Percentiles rank a stretch among this genome's conserved stretches.
Evolutionary conservation across 2,888 invertebrate species (phyloP).

Genomic region (Agrilus cyanescens): DNA sequence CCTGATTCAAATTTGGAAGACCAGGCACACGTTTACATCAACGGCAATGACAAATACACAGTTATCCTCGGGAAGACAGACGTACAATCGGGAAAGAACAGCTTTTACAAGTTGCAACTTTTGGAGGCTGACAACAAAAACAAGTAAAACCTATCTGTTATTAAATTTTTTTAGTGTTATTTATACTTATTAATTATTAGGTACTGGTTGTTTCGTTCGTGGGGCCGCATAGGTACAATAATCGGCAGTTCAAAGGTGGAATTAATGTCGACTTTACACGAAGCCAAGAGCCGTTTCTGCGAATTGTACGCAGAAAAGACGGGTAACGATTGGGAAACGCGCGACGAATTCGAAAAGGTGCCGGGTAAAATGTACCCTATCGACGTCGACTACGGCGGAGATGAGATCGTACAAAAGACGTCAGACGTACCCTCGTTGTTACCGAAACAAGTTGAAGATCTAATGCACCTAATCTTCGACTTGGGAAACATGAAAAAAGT

Average conservation of each 20-base stretch:
- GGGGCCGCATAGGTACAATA: constrained; percentile 95
- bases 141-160: no score
- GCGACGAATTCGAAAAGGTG: constrained; percentile 52
- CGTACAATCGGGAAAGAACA: constrained; percentile 77
- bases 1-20: constrained; percentile 75
- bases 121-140: constrained; percentile 54
- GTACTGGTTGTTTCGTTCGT: constrained; percentile 48
- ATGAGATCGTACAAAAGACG: constrained; percentile 35
- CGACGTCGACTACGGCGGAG: constrained; percentile 70
- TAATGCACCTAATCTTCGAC: constrained; percentile 83
- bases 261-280: constrained; percentile 32
- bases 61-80: constrained; percentile 77
- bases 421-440: constrained; percentile 49
- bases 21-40: constrained; percentile 64
- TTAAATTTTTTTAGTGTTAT: no score
- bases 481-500: constrained; percentile 83
- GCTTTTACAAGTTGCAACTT: constrained; percentile 89
- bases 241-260: constrained; percentile 68
- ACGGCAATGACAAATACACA: constrained; percentile 51
- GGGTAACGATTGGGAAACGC: constrained; percentile 64
- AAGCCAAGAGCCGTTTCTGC: constrained; percentile 54
- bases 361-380: constrained; percentile 73
- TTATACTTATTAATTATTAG: constrained; percentile 25
- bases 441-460: constrained; percentile 62
- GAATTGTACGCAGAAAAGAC: constrained; percentile 55